Evolutionary conservation across 2,797 vertebrate genomes (phyloP).

Genomic region (Microchirus variegatus): DNA sequence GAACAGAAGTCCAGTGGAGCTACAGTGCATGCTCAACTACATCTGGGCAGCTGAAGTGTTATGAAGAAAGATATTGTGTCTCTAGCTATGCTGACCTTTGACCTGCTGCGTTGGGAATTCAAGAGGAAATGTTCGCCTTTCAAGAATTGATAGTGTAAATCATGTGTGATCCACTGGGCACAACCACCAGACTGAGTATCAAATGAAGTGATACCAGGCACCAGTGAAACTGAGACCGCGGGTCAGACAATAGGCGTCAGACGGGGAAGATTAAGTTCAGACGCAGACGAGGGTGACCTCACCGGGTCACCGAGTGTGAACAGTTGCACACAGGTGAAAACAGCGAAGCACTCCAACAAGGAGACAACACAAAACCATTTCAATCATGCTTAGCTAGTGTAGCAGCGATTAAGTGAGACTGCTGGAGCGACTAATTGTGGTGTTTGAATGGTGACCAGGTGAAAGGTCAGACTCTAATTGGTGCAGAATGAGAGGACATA

Average conservation of each 20-base stretch:
- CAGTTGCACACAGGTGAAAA: conserved; percentile 1
- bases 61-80: neutral
- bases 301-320: conserved; percentile 25
- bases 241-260: conserved; percentile 35
- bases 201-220: conserved; percentile 29
- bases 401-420: neutral
- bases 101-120: neutral
- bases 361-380: neutral
- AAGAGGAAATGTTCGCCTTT: neutral
- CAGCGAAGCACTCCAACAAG: neutral
- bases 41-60: too few species aligned
- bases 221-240: conserved; percentile 40
- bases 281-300: conserved; percentile 16
- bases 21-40: too few species aligned
- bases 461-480: neutral
- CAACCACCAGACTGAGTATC: conserved; percentile 26
- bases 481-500: neutral
- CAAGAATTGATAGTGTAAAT: neutral
- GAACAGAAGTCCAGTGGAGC: too few species aligned
- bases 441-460: neutral
- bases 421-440: neutral
- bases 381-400: neutral
- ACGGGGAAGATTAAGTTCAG: conserved; percentile 17
- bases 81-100: neutral
- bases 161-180: conserved; percentile 15